These are phyloP conservation scores for Drosophila lowei DNA, from an alignment of 1,140 invertebrate genomes.

Conservation along the genomic window DNA sequence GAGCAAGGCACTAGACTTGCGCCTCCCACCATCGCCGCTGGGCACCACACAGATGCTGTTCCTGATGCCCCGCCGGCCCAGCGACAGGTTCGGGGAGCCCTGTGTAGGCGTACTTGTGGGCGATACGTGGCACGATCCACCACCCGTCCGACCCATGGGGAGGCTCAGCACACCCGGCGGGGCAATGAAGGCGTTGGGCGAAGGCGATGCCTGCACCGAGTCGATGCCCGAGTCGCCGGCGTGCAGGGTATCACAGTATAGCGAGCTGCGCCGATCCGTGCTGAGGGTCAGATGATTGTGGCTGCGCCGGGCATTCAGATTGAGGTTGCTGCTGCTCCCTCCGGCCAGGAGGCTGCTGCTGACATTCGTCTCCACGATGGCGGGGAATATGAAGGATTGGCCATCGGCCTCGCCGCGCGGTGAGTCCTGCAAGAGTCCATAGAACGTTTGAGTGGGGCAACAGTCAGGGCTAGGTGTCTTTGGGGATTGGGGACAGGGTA, in stretches of 20 bases:
- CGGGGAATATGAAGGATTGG: constrained; percentile 87
- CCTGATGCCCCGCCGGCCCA: constrained; percentile 67
- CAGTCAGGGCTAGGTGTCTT: not conserved
- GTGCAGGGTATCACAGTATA: constrained; percentile 82
- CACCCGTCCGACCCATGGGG: constrained; percentile 61
- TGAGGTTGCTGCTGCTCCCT: constrained; percentile 41
- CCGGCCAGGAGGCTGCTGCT: constrained; percentile 73
- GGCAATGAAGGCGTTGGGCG: constrained; percentile 84
- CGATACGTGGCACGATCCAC: constrained; percentile 79
- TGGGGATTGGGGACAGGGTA: constrained; percentile 19
- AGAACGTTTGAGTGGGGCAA: constrained; percentile 34
- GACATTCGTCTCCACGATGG: constrained; percentile 83
- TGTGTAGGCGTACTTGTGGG: constrained; percentile 80
- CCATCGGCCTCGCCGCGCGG: constrained; percentile 88
- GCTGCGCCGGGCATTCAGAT: constrained; percentile 38
- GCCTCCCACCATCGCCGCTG: constrained; percentile 75
- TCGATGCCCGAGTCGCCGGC: constrained; percentile 87
- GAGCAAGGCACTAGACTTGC: constrained; percentile 86
- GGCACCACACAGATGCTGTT: constrained; percentile 77
- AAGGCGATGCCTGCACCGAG: constrained; percentile 88
- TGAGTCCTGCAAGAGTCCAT: constrained; percentile 84
- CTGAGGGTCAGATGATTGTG: constrained; percentile 71
- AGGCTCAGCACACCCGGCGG: constrained; percentile 72
- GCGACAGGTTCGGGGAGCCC: constrained; percentile 82
- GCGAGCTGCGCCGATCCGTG: constrained; percentile 74